A percentile compares a stretch with the other conserved stretches of the same genome.
Conservation (phyloP, 2,113 vertebrate species). For the Mesembrinibis cayennensis region DNA sequence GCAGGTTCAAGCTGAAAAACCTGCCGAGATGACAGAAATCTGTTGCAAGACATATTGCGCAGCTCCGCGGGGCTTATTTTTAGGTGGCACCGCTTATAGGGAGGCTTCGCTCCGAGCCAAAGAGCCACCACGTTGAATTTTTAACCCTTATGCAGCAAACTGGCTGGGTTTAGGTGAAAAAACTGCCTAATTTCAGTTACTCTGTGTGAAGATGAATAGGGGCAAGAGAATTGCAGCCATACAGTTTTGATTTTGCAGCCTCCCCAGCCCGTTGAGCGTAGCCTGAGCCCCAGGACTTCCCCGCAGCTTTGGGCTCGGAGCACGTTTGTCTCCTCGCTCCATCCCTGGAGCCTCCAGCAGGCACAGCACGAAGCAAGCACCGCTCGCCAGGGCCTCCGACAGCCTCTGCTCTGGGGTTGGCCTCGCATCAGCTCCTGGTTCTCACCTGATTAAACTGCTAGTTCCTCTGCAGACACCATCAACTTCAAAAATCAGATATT, state of each 20-base stretch:
- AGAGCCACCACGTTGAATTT: accelerated
- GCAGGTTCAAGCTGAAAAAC: not conserved
- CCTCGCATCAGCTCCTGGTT: not conserved
- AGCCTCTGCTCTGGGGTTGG: not conserved
- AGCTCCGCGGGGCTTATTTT: not conserved
- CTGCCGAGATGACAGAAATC: not conserved
- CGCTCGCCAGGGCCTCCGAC: not conserved
- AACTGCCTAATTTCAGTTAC: not conserved
- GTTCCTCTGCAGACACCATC: not conserved
- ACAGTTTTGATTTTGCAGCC: not conserved
- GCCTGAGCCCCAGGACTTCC: not conserved
- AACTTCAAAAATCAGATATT: not conserved
- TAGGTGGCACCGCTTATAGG: not conserved
- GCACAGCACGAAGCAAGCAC: accelerated
- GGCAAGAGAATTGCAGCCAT: not conserved
- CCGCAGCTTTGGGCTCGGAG: not conserved
- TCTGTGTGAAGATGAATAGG: accelerated
- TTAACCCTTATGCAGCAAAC: not conserved
- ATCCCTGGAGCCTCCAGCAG: not conserved
- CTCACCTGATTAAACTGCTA: not conserved
- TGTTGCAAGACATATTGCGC: not conserved
- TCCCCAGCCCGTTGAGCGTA: accelerated
- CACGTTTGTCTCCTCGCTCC: accelerated
- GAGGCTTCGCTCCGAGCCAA: not conserved
- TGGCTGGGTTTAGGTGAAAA: accelerated